Evolutionary conservation across 2,888 invertebrate genomes (phyloP).

Genomic region (Mesoligia furuncula): DNA sequence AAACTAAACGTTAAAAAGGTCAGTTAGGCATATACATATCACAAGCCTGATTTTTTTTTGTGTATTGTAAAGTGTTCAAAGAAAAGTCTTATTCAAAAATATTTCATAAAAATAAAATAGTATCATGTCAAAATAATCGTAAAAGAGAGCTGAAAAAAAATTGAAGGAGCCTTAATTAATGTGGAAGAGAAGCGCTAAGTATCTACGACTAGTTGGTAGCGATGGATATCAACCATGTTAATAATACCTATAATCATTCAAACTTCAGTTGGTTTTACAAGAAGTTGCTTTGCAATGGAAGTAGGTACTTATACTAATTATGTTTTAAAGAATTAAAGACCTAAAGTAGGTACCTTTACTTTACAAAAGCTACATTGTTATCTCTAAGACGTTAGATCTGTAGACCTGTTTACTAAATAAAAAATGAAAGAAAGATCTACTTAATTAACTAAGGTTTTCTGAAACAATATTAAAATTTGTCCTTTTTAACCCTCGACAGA

Average conservation of each 20-base stretch:
- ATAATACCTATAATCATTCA: background rate
- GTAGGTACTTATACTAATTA: background rate
- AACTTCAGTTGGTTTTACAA: background rate
- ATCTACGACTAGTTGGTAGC: too few species aligned
- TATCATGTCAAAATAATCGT: too few species aligned
- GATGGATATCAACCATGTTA: too few species aligned
- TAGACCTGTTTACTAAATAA: conserved; percentile 14
- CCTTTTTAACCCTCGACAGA: conserved; percentile 17
- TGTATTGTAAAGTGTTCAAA: too few species aligned
- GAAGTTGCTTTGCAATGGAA: background rate
- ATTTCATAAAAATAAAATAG: too few species aligned
- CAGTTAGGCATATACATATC: too few species aligned
- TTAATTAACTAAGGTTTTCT: conserved; percentile 54
- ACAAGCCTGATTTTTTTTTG: too few species aligned
- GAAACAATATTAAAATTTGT: conserved; percentile 61
- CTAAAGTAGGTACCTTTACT: background rate
- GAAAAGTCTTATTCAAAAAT: too few species aligned
- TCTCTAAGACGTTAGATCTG: conserved; percentile 12
- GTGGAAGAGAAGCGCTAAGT: too few species aligned
- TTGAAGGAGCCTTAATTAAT: too few species aligned
- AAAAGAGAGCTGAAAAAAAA: too few species aligned
- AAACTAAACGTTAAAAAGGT: too few species aligned
- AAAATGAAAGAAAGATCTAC: conserved; percentile 33
- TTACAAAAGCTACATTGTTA: conserved; percentile 7
- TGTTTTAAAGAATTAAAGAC: background rate